These are phyloP conservation scores for Halesus radiatus DNA, from an alignment of 1,140 invertebrate species.

Conservation along the genomic window DNA sequence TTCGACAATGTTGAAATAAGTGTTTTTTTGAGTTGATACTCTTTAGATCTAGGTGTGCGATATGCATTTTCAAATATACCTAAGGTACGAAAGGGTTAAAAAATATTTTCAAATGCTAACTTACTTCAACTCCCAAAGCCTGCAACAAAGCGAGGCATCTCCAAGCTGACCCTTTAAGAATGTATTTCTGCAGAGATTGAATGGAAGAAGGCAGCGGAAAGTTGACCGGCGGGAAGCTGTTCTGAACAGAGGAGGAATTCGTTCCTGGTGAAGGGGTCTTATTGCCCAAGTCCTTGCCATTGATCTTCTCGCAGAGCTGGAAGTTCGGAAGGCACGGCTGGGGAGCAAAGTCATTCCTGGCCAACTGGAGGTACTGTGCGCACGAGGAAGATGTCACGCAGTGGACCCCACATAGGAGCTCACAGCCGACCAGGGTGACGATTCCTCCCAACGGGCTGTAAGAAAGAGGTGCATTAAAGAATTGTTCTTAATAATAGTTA, in stretches of 20 bases:
- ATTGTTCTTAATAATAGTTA: no score
- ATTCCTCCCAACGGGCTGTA: conserved; percentile 68
- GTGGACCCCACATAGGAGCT: conserved; percentile 76
- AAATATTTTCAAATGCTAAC: no score
- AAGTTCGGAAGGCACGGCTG: conserved; percentile 24
- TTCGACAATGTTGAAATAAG: no score
- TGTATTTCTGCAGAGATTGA: conserved; percentile 67
- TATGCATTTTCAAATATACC: no score
- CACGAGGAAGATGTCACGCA: conserved; percentile 67
- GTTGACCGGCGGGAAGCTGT: background rate
- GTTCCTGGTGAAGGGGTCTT: background rate
- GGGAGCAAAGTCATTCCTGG: conserved; percentile 60
- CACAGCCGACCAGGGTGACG: conserved; percentile 74
- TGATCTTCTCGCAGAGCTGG: background rate
- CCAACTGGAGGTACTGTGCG: conserved; percentile 65
- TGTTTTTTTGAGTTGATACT: no score
- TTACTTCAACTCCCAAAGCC: conserved; percentile 70
- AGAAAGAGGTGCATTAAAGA: conserved; percentile 34
- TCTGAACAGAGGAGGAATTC: background rate
- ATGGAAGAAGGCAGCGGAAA: conserved; percentile 22
- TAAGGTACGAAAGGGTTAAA: no score
- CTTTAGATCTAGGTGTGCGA: no score
- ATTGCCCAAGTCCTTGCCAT: background rate
- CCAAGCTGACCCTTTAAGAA: conserved; percentile 75
- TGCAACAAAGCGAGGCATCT: conserved; percentile 72